Base-by-base conservation (phyloP, 2,888 invertebrate genomes). In the Drosophila atripex region DNA sequence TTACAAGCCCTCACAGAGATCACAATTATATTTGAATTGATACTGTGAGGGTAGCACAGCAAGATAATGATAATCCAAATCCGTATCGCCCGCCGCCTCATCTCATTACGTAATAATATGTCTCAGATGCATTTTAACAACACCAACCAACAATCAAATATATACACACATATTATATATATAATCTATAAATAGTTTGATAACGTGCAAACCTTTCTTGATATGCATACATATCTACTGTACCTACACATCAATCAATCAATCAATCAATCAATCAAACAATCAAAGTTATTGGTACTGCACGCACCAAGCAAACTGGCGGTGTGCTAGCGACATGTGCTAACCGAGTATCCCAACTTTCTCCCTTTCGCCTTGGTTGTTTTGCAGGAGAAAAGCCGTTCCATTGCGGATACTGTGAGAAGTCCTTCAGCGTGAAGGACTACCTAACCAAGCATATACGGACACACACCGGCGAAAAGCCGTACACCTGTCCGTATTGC, bases 381-480 rank as follows among this genome's bases (percentile, higher is more conserved):
- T 41, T 57, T 89, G 58, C 88, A 90, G 91, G 90, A 76, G 90
- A 91, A 76, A 90, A 90, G 73, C 90, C 90, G 64, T 90, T 89
- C 76, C 91, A 90, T 63, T 90, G 90, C 73, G 78, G 79, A 57
- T 90, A 91, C 76, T 90, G 90, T 76, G 91, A 90, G 77, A 90
- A 90, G 80, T 88, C 90, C 77, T 90, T 90, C 75, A 90, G 90
- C 78, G 90, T 90, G 76, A 91, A 91, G 88, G 90, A 91, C 80
- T 91, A 91, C 86, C 88, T 91, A 77, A 91, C 91, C 78, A 91
- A 91, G 82, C 91, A 91, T 85, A 91, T 91, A 89, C 90, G 91
- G 75, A 91, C 91, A 74, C 91, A 91, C 69, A 91, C 91, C 70
- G 91, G 91, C 59, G 91, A 91, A 74, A 91, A 91, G 75, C 91